A percentile compares a stretch with the other conserved stretches of the same genome.
phyloP scores from a whole-genome alignment of 2,888 invertebrate species.

The Hypena proboscidalis region DNA sequence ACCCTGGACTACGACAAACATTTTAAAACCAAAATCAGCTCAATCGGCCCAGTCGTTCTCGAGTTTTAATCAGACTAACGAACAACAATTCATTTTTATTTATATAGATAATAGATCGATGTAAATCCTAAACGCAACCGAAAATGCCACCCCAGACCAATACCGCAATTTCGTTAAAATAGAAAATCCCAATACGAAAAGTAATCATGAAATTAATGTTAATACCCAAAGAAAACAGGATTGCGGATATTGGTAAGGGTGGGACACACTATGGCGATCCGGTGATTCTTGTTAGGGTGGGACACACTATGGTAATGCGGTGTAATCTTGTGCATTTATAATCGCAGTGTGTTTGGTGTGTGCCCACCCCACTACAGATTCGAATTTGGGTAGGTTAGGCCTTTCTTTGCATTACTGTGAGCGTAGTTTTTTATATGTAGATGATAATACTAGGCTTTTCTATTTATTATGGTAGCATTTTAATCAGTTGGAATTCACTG shows the following conservation, averaged over 20 bases:
- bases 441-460: too few species aligned
- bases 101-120: too few species aligned
- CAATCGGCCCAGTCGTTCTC: too few species aligned
- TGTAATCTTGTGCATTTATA: conserved; percentile 46
- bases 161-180: conserved; percentile 7
- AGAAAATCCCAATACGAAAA: conserved; percentile 8
- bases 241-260: conserved; percentile 27
- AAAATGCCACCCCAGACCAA: too few species aligned
- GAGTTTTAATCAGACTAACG: too few species aligned
- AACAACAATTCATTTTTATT: too few species aligned
- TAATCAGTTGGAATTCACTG: too few species aligned
- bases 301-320: conserved; percentile 21
- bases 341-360: conserved; percentile 27
- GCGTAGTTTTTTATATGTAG: too few species aligned
- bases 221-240: conserved; percentile 49
- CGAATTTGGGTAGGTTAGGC: conserved; percentile 12
- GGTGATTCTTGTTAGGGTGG: conserved; percentile 40
- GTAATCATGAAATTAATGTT: conserved; percentile 40
- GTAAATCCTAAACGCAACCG: too few species aligned
- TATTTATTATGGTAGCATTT: too few species aligned
- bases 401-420: background rate
- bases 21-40: too few species aligned
- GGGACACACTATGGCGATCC: conserved; percentile 5
- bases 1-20: too few species aligned
- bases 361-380: conserved; percentile 7